Evolutionary conservation across 1,140 invertebrate genomes (phyloP), one percentile per base, ranked within the genome.

Genomic region (Penaeus indicus): DNA sequence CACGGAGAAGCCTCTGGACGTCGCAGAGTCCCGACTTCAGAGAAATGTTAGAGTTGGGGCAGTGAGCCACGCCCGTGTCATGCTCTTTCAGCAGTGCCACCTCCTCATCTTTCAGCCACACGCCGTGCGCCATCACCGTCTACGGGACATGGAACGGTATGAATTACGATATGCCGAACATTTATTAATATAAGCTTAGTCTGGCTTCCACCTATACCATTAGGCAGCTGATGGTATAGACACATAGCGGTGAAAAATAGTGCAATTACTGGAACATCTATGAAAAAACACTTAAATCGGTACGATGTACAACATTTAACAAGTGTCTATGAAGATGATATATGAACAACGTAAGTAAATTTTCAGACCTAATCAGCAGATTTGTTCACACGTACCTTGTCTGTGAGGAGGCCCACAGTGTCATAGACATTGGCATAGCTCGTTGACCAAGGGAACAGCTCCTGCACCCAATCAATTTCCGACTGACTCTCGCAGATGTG

Each of bases 41-140:
- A 91, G 94, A 94, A 13, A 95, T 96, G 92, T 98, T 98, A 10
- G 97, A 98, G 63, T 95, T 95, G 1, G 97, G 96, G 92, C 97
- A 98, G 92, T 98, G 97, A 7, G 96, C 95, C 21, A 98, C 92
- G 3, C 96, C 94, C 18, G 95, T 94, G 7, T 94, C 94, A 69
- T 93, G 93, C 27, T 93, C 84, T 42, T 93, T 94, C 22, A 98
- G 92, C 21, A 96, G 84, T 21, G 93, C 88, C 18, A 97, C 93
- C 93, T 98, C 97, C 11, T 93, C 92, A 62, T 97, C 95, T 32
- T 93, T 93, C 25, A 98, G 92, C 93, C 97, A 94, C 42, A 98
- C 93, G 22, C 95, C 96, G 92, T 98, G 97, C 10, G 97, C 97
- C 93, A 98, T 92, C 32, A 96, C 92, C n/a, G 95, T 96, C 95